Evolutionary conservation across 1,140 invertebrate genomes (phyloP).

Genomic region (Heliconius eleuchia): DNA sequence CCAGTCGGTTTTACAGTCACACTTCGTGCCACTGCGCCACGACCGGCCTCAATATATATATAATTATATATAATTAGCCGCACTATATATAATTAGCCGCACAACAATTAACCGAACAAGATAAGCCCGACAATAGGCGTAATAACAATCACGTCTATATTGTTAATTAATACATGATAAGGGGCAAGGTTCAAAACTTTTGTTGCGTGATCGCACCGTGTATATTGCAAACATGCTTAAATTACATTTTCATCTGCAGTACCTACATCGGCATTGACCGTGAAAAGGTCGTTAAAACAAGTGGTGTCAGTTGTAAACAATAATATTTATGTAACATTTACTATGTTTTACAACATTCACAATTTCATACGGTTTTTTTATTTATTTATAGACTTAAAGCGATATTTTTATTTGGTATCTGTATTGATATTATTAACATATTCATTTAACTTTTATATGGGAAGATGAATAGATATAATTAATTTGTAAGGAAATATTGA

Average conservation of each 20-base stretch:
- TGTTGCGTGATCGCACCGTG: constrained; percentile 36
- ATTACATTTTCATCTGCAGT: background rate
- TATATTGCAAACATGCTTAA: constrained; percentile 28
- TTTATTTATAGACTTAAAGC: background rate
- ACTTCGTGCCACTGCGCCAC: no score
- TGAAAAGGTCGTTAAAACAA: background rate
- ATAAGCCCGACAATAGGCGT: constrained; percentile 21
- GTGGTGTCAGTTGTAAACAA: background rate
- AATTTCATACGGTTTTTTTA: background rate
- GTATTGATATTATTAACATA: no score
- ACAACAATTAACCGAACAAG: constrained; percentile 7
- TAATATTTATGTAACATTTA: background rate
- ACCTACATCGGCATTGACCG: background rate
- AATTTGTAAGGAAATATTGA: no score
- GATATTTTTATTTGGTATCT: background rate
- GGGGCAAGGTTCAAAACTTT: constrained; percentile 37
- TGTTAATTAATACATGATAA: constrained; percentile 38
- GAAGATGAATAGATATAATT: no score
- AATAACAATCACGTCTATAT: constrained; percentile 23
- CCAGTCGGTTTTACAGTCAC: no score
- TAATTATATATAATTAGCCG: background rate
- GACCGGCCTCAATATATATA: no score
- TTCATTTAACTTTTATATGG: background rate
- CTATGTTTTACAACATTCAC: background rate
- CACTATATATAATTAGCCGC: background rate